phyloP scores from a whole-genome alignment of 2,888 invertebrate species.

The Gastracanthus pulcherrimus region DNA sequence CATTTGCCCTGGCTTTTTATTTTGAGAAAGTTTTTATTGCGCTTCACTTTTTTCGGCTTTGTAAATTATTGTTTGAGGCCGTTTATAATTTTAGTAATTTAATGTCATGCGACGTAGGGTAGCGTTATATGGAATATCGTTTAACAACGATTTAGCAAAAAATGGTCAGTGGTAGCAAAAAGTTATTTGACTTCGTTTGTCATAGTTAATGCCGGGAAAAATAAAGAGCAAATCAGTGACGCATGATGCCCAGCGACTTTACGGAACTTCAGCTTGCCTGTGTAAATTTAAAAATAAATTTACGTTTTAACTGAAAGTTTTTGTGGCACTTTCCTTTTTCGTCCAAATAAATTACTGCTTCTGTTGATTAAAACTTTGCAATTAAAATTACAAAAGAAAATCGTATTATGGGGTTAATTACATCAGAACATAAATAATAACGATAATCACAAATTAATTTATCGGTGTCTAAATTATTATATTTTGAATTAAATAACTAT shows the following conservation, averaged over 20 bases:
- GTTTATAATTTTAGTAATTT: background rate
- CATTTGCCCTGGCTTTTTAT: background rate
- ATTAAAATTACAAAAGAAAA: background rate
- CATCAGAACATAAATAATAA: too few relatives aligned
- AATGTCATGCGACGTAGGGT: background rate
- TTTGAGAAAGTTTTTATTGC: conserved; percentile 19
- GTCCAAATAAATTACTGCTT: background rate
- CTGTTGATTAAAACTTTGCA: background rate
- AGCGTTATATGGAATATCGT: background rate
- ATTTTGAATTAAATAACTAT: too few relatives aligned
- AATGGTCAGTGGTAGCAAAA: too few relatives aligned
- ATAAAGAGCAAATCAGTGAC: conserved; percentile 1
- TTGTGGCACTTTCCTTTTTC: background rate
- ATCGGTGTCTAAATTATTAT: too few relatives aligned
- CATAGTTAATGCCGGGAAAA: background rate
- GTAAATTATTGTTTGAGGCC: background rate
- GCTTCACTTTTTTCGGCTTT: background rate
- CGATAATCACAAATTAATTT: too few relatives aligned
- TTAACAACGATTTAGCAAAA: too few relatives aligned
- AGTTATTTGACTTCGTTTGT: background rate
- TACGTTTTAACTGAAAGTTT: background rate
- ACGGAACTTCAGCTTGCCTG: too few relatives aligned
- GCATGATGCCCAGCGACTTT: too few relatives aligned
- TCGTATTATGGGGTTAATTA: too few relatives aligned
- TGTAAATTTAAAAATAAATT: background rate